Base-by-base conservation (phyloP, 2,888 invertebrate genomes). In the Napeogenes sylphis region DNA sequence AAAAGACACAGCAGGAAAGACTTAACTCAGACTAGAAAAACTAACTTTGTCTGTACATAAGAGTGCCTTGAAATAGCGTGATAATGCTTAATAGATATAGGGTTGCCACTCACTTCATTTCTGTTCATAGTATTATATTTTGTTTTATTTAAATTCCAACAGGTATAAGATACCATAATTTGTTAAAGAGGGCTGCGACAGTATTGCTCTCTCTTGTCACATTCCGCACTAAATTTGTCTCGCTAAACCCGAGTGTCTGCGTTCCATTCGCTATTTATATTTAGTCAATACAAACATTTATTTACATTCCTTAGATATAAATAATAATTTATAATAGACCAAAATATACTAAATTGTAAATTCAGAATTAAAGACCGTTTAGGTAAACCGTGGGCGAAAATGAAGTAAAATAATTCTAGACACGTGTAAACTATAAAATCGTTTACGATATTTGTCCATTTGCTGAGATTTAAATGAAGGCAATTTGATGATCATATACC, bases 231-330 rank as follows among this genome's bases (percentile, higher is more conserved):
- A 63, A 68, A 68, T 68, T 60, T 60, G 59, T 46, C 54, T 42
- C 55, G 59, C 63, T 68, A 60, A 65, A 68, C 56, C 63, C 55
- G 61, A 55, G 30, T 63, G 65, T 63, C 63, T 63, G 59, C 65
- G 59, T 58, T 38, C 60, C 62, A 53, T 14, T 55, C 53, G 54
- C 38, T 51, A 46, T 35, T 54, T 33, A 57, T 45, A 45, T 54
- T 51, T 62, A 55, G 42, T 51, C 54, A 45, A 54, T 59, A 54
- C 53, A 45, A 21, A 42, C 12, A 54, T 42, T 5, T 14, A 47
- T 47, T 30, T 32, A 55, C 33, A 4, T 42, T 35, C 35, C 35
- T 35, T 35, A 35, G 35, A 35, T 35, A 35, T 3, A 55, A 21
- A 38, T 55, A 55, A 55, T 10, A 42, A 6, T 35, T 35, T 35